Evolutionary conservation across 2,888 invertebrate genomes (phyloP), one percentile per base, ranked within the genome.

Genomic region (Therioaphis trifolii): DNA sequence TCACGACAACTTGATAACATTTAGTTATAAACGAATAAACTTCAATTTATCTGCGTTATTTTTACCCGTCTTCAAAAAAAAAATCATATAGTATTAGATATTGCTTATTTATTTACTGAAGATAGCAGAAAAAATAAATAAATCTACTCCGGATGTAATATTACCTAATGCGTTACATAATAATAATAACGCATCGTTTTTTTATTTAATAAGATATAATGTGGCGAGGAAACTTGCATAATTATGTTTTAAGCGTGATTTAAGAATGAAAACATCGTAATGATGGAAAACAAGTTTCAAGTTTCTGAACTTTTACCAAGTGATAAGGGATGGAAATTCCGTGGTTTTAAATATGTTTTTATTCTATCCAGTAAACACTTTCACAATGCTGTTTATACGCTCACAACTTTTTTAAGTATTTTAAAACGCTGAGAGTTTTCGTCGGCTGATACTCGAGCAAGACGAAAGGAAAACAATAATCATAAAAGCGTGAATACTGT

Each of bases 231-330:
- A 43, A 43, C 7, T 43, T 55, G 15, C 11, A 21, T 55, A 4
- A 11, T 55, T 11, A 18, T 4, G 29, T 29, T 18, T 18, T 18
- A 18, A 5, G 27, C 58, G 14, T 29, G 7, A 4, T 35, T 35
- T 29, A 35, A 18, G 11, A 18, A 15, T 71, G 46, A 27, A 71
- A 18, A 46, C 12, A 24, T 21, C 35, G 21, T 11, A 49, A 72
- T 72, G 27, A 72, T 52, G 24, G 27, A 18, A 18, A n/a, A 72
- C 52, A 72, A 21, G 52, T 72, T 14, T 35, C 27, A 52, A 72
- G 52, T 72, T 14, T 35, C 29, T 21, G 52, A 72, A 72, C 72
- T 72, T 72, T 52, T 52, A 52, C 72, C 15, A n/a, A 52, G n/a
- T 21, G 52, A 52, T n/a, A 40, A 15, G 14, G 35, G 35, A 72